phyloP scores from a whole-genome alignment of 2,888 invertebrate species.

The Catocala sponsa region DNA sequence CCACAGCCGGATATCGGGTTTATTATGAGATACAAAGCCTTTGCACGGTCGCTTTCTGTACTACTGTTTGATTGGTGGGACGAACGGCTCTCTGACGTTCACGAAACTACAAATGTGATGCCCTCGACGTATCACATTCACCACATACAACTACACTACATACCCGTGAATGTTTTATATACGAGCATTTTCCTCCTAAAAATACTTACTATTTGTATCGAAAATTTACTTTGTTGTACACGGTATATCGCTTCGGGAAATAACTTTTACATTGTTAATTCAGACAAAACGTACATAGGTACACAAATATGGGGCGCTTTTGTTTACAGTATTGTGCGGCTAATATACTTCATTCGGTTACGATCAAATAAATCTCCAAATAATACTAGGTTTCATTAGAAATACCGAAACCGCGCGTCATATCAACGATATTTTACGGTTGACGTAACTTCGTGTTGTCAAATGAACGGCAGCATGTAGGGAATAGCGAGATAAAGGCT shows the following conservation, averaged over 20 bases:
- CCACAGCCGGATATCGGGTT: constrained; percentile 58
- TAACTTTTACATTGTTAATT: constrained; percentile 18
- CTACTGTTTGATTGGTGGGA: constrained; percentile 69
- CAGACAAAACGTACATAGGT: constrained; percentile 11
- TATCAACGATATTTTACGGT: constrained; percentile 33
- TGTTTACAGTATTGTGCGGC: constrained; percentile 28
- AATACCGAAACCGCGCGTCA: constrained; percentile 24
- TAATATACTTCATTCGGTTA: constrained; percentile 25
- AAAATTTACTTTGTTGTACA: constrained; percentile 12
- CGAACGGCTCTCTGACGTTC: constrained; percentile 16
- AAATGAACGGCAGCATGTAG: constrained; percentile 57
- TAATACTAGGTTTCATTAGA: constrained; percentile 37
- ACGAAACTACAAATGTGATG: constrained; percentile 32
- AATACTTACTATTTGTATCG: constrained; percentile 4
- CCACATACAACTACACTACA: constrained; percentile 8
- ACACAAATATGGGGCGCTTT: constrained; percentile 16
- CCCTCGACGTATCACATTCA: constrained; percentile 23
- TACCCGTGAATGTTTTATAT: neutral
- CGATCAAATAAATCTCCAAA: constrained; percentile 28
- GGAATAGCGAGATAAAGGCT: constrained; percentile 56
- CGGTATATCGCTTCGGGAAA: constrained; percentile 13
- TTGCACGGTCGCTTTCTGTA: constrained; percentile 64
- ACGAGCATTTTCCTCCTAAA: neutral
- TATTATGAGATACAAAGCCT: constrained; percentile 76
- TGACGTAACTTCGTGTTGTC: constrained; percentile 41